Evolutionary conservation across 2,888 invertebrate genomes (phyloP).

Genomic region (Chrysolina oricalcia): DNA sequence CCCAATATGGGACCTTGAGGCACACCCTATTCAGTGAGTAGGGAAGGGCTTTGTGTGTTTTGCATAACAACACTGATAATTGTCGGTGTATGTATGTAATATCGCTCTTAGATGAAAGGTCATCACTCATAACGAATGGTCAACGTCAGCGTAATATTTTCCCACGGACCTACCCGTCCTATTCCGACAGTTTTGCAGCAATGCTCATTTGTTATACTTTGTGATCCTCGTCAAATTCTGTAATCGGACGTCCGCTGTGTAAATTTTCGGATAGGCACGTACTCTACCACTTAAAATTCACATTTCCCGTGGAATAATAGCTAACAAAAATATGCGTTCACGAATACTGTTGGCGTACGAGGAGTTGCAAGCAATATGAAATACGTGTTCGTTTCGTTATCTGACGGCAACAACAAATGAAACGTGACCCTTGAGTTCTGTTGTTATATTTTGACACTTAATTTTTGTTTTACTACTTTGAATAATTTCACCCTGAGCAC

Average conservation of each 20-base stretch:
- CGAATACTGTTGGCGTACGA: neutral
- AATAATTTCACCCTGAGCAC: too few relatives aligned
- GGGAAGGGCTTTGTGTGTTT: too few relatives aligned
- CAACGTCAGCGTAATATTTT: neutral
- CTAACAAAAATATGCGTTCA: slow-evolving; percentile 7
- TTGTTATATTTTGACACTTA: neutral
- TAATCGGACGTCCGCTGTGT: neutral
- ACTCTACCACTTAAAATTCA: slow-evolving; percentile 3
- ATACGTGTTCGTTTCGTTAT: slow-evolving; percentile 1
- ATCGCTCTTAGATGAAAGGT: neutral
- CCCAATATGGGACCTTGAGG: too few relatives aligned
- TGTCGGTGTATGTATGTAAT: too few relatives aligned
- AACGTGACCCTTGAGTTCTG: neutral
- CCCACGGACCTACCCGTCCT: neutral
- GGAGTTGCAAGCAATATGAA: neutral
- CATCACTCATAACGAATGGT: neutral
- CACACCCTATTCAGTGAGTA: too few relatives aligned
- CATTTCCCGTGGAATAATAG: slow-evolving; percentile 3
- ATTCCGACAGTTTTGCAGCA: neutral
- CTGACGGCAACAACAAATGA: neutral
- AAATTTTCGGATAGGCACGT: slow-evolving; percentile 2
- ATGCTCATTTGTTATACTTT: slow-evolving; percentile 4
- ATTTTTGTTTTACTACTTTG: neutral
- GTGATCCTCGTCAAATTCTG: neutral
- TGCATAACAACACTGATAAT: too few relatives aligned